phyloP scores from a whole-genome alignment of 2,113 vertebrate genomes.

The Bagarius yarrelli region DNA sequence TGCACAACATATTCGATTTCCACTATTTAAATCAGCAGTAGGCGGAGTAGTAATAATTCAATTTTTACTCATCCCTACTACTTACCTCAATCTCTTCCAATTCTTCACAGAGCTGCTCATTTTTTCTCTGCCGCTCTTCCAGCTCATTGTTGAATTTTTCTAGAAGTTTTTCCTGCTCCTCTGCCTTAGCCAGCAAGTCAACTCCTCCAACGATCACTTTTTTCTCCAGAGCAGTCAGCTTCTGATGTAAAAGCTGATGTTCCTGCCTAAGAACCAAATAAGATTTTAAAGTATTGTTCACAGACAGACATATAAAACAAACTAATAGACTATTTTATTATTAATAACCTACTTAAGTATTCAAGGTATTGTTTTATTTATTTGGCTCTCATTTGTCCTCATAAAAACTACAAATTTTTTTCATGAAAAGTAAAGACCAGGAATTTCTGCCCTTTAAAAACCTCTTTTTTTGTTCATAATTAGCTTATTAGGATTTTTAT shows the following conservation, averaged over 20 bases:
- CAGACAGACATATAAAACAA: background rate
- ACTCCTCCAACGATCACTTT: slow-evolving; percentile 98
- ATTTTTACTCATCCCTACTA: too few relatives aligned
- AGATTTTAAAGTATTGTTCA: background rate
- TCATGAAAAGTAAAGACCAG: background rate
- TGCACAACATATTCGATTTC: too few relatives aligned
- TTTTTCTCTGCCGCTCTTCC: slow-evolving; percentile 88
- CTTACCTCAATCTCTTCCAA: slow-evolving; percentile 94
- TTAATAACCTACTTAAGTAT: background rate
- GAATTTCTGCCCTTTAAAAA: background rate
- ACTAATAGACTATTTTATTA: background rate
- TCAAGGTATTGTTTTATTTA: background rate
- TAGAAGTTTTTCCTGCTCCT: slow-evolving; percentile 95
- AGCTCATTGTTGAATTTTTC: slow-evolving; percentile 97
- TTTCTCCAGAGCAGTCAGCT: slow-evolving; percentile 90
- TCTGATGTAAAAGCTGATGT: slow-evolving; percentile 90
- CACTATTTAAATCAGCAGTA: too few relatives aligned
- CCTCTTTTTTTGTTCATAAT: too few relatives aligned
- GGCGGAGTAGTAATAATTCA: too few relatives aligned
- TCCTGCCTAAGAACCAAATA: slow-evolving; percentile 80
- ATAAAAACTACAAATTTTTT: background rate
- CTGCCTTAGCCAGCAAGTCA: slow-evolving; percentile 95
- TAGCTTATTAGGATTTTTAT: too few relatives aligned
- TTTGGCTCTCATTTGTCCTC: background rate
- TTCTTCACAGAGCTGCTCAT: slow-evolving; percentile 91